Base-by-base conservation (phyloP, 2,113 vertebrate genomes). In the Carlito syrichta region DNA sequence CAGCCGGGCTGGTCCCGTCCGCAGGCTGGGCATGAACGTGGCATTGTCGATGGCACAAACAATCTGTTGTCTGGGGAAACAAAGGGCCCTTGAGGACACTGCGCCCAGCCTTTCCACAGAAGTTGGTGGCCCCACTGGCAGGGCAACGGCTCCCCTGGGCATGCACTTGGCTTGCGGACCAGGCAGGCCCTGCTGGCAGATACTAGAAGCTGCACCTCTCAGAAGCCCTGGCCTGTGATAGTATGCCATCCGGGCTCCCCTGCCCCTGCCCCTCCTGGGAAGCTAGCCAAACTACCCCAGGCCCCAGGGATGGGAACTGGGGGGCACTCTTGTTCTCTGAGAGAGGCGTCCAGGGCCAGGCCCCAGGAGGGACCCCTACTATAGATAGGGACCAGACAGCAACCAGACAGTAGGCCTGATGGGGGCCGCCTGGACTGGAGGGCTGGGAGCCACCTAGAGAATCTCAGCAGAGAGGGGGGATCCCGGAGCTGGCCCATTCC, bases 31-130 rank as follows among this genome's bases (percentile, higher is more conserved):
- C 50, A 68, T 94, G 85, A 97, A 58, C 56, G 81, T 0, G 2
- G 45, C 79, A 89, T 63, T 97, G 96, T 98, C 43, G 25, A 60
- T 20, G 63, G 45, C 56, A 97, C 94, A 97, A 92, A 54, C 8
- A 11, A 92, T 62, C 84, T 92, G 84, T 27, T 96, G 87, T 97
- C 71, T 56, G 3, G 84, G 81, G 32, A 87, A 91, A 97, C 35
- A 97, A 96, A 91, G 86, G 76, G 78, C 63, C 91, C 56, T 94
- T 93, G 62, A 91, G 92, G 86, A 96, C 85, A 73, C 3, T 16
- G 63, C 38, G 68, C n/a, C 54, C 19, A n/a, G 93, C 73, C 85
- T 84, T 96, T 91, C 89, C 91, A 86, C 79, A 86, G 76, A 97
- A 94, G 87, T n/a, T 14, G 13, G 76, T 90, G 81, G 79, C 63